Conservation (phyloP, 2,113 vertebrate species). For the Trinectes maculatus region DNA sequence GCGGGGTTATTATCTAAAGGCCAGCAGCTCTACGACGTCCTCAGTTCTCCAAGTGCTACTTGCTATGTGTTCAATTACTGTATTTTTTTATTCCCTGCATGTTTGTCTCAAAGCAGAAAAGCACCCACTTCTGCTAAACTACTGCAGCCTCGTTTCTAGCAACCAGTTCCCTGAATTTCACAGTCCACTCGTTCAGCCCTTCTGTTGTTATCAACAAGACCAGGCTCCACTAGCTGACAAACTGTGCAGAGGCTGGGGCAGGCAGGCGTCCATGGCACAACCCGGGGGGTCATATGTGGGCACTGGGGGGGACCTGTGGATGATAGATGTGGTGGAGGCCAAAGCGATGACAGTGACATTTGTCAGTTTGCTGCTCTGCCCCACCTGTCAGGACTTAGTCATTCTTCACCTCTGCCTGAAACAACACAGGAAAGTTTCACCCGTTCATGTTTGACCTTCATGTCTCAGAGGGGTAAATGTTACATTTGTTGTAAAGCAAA, state of each 20-base stretch:
- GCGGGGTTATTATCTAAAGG: background rate
- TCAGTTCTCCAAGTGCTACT: background rate
- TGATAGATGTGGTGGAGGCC: background rate
- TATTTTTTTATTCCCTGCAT: background rate
- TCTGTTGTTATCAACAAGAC: no score
- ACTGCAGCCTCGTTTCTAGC: no score
- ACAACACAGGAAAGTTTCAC: background rate
- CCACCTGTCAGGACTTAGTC: background rate
- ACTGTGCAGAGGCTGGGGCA: background rate
- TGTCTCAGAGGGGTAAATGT: background rate
- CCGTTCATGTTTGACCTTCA: slow-evolving; percentile 2
- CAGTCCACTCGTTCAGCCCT: no score
- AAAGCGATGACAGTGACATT: slow-evolving; percentile 3
- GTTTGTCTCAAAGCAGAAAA: no score
- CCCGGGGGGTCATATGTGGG: background rate
- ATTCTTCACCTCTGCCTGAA: background rate
- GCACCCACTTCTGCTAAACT: no score
- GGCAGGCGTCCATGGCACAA: slow-evolving; percentile 4
- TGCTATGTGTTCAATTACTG: background rate
- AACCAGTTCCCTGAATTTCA: no score
- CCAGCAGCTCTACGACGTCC: background rate
- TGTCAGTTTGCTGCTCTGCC: background rate
- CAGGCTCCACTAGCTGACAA: background rate
- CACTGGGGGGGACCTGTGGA: background rate
- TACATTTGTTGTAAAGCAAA: background rate